Conservation (phyloP, 2,797 vertebrate genomes). For the Antennarius maculatus region DNA sequence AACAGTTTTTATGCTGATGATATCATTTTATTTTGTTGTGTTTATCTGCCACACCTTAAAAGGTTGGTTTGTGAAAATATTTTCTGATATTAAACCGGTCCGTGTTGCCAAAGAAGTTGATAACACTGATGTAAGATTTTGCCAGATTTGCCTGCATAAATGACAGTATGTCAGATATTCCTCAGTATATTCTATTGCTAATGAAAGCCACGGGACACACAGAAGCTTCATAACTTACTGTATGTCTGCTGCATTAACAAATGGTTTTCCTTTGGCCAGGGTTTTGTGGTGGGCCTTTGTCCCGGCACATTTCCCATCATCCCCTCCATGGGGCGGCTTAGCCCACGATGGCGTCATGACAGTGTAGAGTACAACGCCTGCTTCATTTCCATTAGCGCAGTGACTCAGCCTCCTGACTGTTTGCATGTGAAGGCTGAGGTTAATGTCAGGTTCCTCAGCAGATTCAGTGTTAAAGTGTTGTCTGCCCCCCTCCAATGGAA, state of each 20-base stretch:
- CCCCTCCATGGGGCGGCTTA: constrained; percentile 23
- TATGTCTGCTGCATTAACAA: constrained; percentile 11
- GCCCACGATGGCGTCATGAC: constrained; percentile 19
- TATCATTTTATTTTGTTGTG: too few species aligned
- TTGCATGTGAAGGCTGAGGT: constrained; percentile 45
- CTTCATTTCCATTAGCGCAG: constrained; percentile 39
- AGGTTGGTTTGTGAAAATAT: too few species aligned
- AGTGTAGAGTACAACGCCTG: constrained; percentile 10
- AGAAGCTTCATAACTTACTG: background rate
- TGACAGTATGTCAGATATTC: background rate
- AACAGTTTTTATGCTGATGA: too few species aligned
- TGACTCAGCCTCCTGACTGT: constrained; percentile 49
- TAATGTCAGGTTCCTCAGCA: constrained; percentile 78
- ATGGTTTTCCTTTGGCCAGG: constrained; percentile 4
- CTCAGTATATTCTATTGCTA: background rate
- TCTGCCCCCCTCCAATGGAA: constrained; percentile 29
- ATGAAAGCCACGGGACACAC: background rate
- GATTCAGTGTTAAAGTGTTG: constrained; percentile 53
- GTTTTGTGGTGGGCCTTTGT: constrained; percentile 13
- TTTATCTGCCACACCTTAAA: too few species aligned
- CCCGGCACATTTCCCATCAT: constrained; percentile 30
- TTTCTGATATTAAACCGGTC: too few species aligned
- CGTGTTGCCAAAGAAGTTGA: too few species aligned
- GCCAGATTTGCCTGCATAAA: too few species aligned
- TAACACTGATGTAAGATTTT: too few species aligned